A percentile compares a stretch with the other conserved stretches of the same genome.
These are phyloP conservation scores for Caenorhabditis macrosperma DNA, from an alignment of 2,888 invertebrate species.

Conservation along the genomic window DNA sequence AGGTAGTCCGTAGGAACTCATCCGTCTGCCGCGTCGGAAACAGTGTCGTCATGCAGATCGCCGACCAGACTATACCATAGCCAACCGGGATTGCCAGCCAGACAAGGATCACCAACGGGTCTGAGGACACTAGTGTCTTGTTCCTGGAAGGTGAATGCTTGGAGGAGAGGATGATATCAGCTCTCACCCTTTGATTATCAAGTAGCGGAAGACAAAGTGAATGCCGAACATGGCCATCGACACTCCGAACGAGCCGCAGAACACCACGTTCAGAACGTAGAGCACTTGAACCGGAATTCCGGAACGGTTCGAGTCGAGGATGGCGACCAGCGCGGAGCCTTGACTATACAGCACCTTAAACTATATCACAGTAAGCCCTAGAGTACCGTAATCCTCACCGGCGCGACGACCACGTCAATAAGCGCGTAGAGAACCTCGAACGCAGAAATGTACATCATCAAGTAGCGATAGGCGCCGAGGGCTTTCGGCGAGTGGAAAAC, in stretches of 20 bases:
- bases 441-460: slow-evolving; percentile 7
- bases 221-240: slow-evolving; percentile 31
- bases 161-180: not conserved
- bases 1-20: slow-evolving; percentile 3
- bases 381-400: slow-evolving; percentile 18
- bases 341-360: slow-evolving; percentile 3
- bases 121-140: slow-evolving; percentile 5
- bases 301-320: slow-evolving; percentile 2
- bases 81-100: slow-evolving; percentile 26
- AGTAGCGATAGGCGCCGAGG: slow-evolving; percentile 4
- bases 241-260: slow-evolving; percentile 21
- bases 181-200: slow-evolving; percentile 3
- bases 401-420: not conserved
- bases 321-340: not conserved
- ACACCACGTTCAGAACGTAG: slow-evolving; percentile 1
- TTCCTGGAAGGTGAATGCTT: slow-evolving; percentile 6
- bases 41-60: slow-evolving; percentile 23
- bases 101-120: slow-evolving; percentile 12
- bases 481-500: not conserved
- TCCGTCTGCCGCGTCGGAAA: slow-evolving; percentile 12
- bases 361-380: not conserved
- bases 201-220: slow-evolving; percentile 33
- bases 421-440: slow-evolving; percentile 19
- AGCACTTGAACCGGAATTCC: slow-evolving; percentile 10
- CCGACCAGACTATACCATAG: slow-evolving; percentile 16